phyloP scores from a whole-genome alignment of 1,140 invertebrate species.

The Hycleus phaleratus region DNA sequence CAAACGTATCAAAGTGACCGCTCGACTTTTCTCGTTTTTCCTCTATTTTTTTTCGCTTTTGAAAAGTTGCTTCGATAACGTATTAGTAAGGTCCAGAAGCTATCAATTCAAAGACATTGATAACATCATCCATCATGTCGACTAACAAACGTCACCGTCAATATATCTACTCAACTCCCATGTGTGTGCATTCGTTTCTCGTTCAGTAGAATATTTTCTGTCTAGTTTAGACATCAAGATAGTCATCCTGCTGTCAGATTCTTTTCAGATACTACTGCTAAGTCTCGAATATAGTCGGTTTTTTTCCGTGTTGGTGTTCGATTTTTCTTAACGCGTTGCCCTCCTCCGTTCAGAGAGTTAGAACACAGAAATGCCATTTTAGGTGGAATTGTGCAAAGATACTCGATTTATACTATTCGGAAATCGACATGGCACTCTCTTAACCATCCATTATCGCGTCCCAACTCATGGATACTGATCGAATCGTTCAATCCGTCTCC shows the following conservation, averaged over 20 bases:
- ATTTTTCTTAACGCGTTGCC: no score
- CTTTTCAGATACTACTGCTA: constrained; percentile 5
- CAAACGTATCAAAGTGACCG: not conserved
- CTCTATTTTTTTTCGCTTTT: no score
- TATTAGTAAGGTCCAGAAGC: constrained; percentile 13
- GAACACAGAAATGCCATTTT: constrained; percentile 13
- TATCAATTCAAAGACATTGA: constrained; percentile 14
- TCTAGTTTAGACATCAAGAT: no score
- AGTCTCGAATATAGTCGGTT: no score
- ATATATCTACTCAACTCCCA: not conserved
- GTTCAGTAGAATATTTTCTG: no score
- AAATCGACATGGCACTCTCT: constrained; percentile 11
- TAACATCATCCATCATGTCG: constrained; percentile 12
- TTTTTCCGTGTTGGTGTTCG: no score
- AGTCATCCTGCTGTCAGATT: not conserved
- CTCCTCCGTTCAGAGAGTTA: not conserved
- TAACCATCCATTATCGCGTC: constrained; percentile 9
- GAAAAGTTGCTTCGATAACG: not conserved
- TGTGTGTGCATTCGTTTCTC: no score
- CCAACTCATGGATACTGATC: not conserved
- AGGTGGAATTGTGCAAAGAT: not conserved
- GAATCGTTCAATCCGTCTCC: not conserved
- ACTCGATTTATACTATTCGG: constrained; percentile 8
- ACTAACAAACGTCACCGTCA: constrained; percentile 11
- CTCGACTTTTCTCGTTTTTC: constrained; percentile 6